A percentile compares a stretch with the other conserved stretches of the same genome.
Conservation (phyloP, 2,113 vertebrate genomes). For the Tragelaphus imberbis region DNA sequence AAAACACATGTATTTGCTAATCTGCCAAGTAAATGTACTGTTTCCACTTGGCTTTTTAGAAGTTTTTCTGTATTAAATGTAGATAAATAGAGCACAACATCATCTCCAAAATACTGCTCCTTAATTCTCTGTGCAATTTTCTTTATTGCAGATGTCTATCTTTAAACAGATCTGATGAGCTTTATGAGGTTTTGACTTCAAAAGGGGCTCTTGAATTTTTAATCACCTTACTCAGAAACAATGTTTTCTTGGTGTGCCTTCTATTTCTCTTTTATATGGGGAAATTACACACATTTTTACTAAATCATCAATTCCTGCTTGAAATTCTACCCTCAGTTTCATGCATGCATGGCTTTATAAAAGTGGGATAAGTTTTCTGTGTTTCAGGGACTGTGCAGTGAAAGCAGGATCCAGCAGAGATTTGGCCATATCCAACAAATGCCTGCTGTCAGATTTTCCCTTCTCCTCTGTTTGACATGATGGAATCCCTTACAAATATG, state of each 20-base stretch:
- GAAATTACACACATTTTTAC: conserved; percentile 51
- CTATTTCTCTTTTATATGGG: conserved; percentile 38
- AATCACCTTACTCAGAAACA: conserved; percentile 40
- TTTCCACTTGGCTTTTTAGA: conserved; percentile 23
- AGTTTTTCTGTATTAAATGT: conserved; percentile 30
- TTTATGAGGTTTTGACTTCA: conserved; percentile 37
- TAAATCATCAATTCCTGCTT: conserved; percentile 61
- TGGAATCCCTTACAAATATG: conserved; percentile 56
- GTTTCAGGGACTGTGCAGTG: conserved; percentile 53
- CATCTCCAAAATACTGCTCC: not conserved
- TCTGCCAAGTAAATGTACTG: conserved; percentile 1
- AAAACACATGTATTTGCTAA: not conserved
- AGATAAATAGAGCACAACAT: not conserved
- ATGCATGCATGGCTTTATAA: conserved; percentile 49
- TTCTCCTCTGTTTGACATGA: conserved; percentile 50
- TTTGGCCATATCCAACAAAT: conserved; percentile 44
- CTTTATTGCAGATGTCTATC: conserved; percentile 29
- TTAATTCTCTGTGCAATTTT: not conserved
- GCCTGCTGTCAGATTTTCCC: conserved; percentile 64
- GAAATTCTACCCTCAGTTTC: conserved; percentile 47
- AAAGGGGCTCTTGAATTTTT: conserved; percentile 55
- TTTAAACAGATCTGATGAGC: conserved; percentile 45
- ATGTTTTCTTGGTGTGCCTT: conserved; percentile 41
- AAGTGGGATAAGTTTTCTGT: conserved; percentile 49
- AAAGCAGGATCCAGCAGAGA: conserved; percentile 60